phyloP scores from a whole-genome alignment of 1,140 invertebrate species.

The Sycobia sp. region DNA sequence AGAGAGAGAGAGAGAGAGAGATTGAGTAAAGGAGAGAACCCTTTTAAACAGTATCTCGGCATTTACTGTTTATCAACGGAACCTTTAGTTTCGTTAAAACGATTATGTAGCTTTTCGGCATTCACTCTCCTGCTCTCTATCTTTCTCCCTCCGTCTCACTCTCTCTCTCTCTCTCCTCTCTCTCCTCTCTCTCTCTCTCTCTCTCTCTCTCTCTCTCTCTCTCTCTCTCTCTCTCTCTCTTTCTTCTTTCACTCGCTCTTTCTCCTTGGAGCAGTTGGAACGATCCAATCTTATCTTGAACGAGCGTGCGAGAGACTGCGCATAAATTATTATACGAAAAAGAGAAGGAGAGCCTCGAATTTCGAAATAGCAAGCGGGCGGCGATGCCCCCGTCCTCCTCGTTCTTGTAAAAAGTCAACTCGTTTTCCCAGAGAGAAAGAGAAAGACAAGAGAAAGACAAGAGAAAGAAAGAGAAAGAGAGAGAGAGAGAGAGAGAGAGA shows the following conservation, averaged over 20 bases:
- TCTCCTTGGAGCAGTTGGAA: not conserved
- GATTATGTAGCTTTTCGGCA: slow-evolving; percentile 32
- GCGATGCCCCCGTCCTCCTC: too few relatives aligned
- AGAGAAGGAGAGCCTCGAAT: slow-evolving; percentile 12
- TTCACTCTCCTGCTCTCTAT: slow-evolving; percentile 1
- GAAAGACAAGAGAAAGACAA: too few relatives aligned
- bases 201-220: too few relatives aligned
- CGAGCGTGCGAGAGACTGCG: slow-evolving; percentile 12
- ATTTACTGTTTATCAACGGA: slow-evolving; percentile 36
- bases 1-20: too few relatives aligned
- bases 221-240: too few relatives aligned
- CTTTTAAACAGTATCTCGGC: slow-evolving; percentile 32
- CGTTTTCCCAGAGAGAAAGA: too few relatives aligned
- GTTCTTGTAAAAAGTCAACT: too few relatives aligned
- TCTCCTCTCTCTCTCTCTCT: not conserved
- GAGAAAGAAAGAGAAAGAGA: slow-evolving; percentile 11
- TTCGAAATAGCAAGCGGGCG: slow-evolving; percentile 12
- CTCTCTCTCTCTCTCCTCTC: slow-evolving; percentile 26
- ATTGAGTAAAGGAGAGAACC: too few relatives aligned
- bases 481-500: slow-evolving; percentile 9
- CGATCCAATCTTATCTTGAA: slow-evolving; percentile 33
- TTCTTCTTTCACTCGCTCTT: too few relatives aligned
- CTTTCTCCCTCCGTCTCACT: slow-evolving; percentile 1
- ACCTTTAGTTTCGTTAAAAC: slow-evolving; percentile 33
- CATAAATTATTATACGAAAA: slow-evolving; percentile 29